These are phyloP conservation scores for Sterna hirundo DNA, from an alignment of 2,113 vertebrate genomes.

Conservation along the genomic window DNA sequence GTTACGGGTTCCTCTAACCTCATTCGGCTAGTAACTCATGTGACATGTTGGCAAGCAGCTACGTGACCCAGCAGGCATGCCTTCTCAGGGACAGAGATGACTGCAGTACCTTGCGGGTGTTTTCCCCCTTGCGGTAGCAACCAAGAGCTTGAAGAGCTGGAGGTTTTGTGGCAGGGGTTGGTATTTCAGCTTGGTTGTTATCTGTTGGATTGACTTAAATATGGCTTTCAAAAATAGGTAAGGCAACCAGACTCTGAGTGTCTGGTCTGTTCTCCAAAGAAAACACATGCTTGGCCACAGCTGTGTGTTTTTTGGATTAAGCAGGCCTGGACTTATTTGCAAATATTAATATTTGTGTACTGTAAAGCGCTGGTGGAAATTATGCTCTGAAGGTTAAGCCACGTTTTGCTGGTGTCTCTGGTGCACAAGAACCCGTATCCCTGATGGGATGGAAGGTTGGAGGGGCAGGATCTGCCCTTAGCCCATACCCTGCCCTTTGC, in stretches of 20 bases:
- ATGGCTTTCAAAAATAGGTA: background rate
- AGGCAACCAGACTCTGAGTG: background rate
- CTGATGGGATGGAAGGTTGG: background rate
- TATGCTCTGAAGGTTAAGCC: background rate
- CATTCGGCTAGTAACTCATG: background rate
- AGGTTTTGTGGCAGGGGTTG: background rate
- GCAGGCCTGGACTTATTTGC: background rate
- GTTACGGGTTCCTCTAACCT: background rate
- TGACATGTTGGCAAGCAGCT: background rate
- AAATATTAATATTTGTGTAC: conserved; percentile 7
- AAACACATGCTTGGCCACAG: background rate
- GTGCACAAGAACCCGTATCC: background rate
- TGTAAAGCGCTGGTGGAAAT: background rate
- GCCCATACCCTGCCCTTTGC: rapidly evolving
- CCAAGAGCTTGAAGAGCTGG: background rate
- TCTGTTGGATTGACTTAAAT: background rate
- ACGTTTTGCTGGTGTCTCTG: background rate
- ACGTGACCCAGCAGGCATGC: background rate
- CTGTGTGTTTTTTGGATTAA: background rate
- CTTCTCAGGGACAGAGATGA: background rate
- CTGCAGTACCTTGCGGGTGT: background rate
- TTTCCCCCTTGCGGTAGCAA: background rate
- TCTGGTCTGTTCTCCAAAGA: conserved; percentile 29
- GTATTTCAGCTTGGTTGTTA: background rate
- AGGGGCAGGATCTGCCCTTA: background rate